Percentiles rank a stretch among this genome's conserved stretches.
These are phyloP conservation scores for Styela plicata DNA, from an alignment of 23 tunicate species.

Conservation along the genomic window DNA sequence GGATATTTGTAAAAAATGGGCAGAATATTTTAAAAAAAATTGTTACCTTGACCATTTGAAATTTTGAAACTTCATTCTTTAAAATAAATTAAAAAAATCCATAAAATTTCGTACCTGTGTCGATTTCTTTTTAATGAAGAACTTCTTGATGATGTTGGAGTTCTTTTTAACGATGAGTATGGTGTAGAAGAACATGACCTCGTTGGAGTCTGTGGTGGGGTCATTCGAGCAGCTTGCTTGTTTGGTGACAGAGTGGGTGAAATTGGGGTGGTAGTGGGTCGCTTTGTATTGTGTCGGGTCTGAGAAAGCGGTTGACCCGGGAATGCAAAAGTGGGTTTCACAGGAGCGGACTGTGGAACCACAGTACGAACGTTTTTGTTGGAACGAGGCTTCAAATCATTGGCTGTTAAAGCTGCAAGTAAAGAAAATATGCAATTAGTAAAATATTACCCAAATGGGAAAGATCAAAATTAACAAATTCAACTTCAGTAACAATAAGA, in stretches of 20 bases:
- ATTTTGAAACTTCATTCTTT: too few species aligned
- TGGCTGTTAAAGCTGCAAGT: conserved; percentile 64
- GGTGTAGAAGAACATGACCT: conserved; percentile 81
- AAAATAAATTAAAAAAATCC: too few species aligned
- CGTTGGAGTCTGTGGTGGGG: conserved; percentile 52
- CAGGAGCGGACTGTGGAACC: conserved; percentile 42
- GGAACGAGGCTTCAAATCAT: conserved; percentile 71
- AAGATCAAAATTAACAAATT: background rate
- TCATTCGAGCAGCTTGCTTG: conserved; percentile 68
- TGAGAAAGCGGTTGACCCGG: conserved; percentile 38
- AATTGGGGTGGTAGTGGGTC: conserved; percentile 63
- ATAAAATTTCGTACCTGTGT: too few species aligned
- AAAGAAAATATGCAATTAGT: background rate
- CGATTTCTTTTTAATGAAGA: conserved; percentile 83
- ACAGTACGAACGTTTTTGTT: conserved; percentile 14
- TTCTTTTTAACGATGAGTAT: conserved; percentile 75
- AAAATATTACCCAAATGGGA: too few species aligned
- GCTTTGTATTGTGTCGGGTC: conserved; percentile 44
- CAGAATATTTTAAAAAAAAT: too few species aligned
- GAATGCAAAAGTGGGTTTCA: conserved; percentile 61
- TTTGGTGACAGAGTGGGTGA: conserved; percentile 77
- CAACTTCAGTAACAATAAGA: background rate
- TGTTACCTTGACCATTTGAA: too few species aligned
- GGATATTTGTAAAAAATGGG: too few species aligned
- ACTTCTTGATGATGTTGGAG: conserved; percentile 66